These are phyloP conservation scores for Trididemnum nubilum DNA, from an alignment of 23 tunicate genomes.

Conservation along the genomic window DNA sequence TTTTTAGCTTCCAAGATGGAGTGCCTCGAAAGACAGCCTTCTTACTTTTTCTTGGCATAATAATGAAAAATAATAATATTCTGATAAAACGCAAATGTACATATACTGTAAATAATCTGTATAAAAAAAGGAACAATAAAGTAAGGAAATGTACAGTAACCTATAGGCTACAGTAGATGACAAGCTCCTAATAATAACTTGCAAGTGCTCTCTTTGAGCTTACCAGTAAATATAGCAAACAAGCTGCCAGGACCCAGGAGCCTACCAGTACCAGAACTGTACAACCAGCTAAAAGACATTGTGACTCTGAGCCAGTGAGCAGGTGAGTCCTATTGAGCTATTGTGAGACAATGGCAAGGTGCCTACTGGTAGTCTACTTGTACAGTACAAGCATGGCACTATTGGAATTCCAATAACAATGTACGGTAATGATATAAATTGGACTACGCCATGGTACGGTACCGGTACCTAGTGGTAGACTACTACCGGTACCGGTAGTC, in stretches of 20 bases:
- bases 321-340: slow-evolving; percentile 1
- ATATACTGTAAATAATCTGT: background rate
- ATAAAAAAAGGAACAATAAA: background rate
- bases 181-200: background rate
- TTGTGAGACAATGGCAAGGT: slow-evolving; percentile 1
- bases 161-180: slow-evolving; percentile 1
- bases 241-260: slow-evolving; percentile 4
- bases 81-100: background rate
- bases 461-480: background rate
- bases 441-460: slow-evolving; percentile 1
- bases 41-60: background rate
- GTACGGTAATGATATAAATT: background rate
- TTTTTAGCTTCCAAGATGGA: background rate
- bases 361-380: slow-evolving; percentile 2
- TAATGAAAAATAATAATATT: background rate
- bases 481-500: background rate
- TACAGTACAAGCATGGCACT: background rate
- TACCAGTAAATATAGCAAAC: background rate
- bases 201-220: background rate
- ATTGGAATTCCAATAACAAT: background rate
- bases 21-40: slow-evolving; percentile 3
- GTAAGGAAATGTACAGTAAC: background rate
- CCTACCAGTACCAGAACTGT: slow-evolving; percentile 2
- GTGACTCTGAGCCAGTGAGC: slow-evolving; percentile 1
- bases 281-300: background rate